A percentile compares a stretch with the other conserved stretches of the same genome.
Conservation (phyloP, 2,888 invertebrate species). For the Coelopa pilipes region DNA sequence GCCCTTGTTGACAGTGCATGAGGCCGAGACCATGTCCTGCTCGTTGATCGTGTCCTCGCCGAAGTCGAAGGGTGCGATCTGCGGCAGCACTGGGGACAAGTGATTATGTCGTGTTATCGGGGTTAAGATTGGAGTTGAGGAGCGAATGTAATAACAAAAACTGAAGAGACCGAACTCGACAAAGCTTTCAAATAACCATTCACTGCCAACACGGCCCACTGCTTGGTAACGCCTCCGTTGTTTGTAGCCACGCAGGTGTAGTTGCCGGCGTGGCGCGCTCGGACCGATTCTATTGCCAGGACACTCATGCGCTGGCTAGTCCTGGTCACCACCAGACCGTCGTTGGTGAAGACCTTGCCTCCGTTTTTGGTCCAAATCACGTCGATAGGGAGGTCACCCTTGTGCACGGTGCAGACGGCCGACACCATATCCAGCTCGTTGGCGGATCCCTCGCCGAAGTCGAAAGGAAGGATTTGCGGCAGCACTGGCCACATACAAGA, state of each 20-base stretch:
- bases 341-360: constrained; percentile 66
- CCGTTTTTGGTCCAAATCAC: constrained; percentile 77
- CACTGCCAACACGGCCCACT: constrained; percentile 71
- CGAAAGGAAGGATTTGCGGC: constrained; percentile 78
- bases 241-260: constrained; percentile 75
- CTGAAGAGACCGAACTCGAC: constrained; percentile 25
- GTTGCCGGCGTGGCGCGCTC: constrained; percentile 72
- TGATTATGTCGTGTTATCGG: constrained; percentile 11
- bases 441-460: constrained; percentile 76
- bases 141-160: constrained; percentile 12
- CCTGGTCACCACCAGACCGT: constrained; percentile 70
- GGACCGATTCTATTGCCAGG: constrained; percentile 73
- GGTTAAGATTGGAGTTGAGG: constrained; percentile 30
- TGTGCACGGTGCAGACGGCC: constrained; percentile 76
- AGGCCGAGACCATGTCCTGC: constrained; percentile 75
- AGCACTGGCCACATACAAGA: constrained; percentile 68
- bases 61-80: constrained; percentile 77
- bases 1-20: constrained; percentile 80
- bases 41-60: constrained; percentile 77
- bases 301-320: constrained; percentile 74
- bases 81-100: constrained; percentile 73
- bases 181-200: constrained; percentile 68
- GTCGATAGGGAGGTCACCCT: constrained; percentile 81
- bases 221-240: constrained; percentile 70
- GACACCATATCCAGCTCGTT: constrained; percentile 78